Conservation (phyloP, 2,888 invertebrate species). For the Norana najaformis region DNA sequence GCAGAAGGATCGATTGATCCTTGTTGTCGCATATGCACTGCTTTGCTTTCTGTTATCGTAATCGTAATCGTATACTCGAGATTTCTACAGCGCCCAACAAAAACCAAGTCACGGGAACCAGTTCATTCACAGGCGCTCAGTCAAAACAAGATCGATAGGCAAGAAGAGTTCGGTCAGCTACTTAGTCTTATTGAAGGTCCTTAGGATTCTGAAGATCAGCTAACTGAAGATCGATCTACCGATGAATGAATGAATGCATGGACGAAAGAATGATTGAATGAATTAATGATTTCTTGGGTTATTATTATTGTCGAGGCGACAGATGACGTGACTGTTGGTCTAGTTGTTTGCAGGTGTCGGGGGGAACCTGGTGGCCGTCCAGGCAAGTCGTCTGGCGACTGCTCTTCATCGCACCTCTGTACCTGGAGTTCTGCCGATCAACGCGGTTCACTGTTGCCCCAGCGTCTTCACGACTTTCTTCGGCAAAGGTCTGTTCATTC, state of each 20-base stretch:
- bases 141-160: too few species aligned
- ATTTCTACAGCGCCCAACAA: too few species aligned
- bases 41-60: too few species aligned
- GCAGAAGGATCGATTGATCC: background rate
- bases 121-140: too few species aligned
- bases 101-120: too few species aligned
- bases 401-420: constrained; percentile 70
- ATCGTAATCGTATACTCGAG: too few species aligned
- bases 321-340: constrained; percentile 5
- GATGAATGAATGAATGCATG: background rate
- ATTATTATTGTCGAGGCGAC: background rate
- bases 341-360: constrained; percentile 71
- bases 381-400: constrained; percentile 85
- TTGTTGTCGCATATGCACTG: too few species aligned
- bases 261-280: background rate
- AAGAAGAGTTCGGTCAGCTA: too few species aligned
- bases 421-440: constrained; percentile 63
- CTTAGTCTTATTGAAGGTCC: background rate
- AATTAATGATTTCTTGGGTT: too few species aligned
- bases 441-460: constrained; percentile 53
- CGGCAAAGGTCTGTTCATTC: constrained; percentile 66
- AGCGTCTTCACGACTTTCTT: constrained; percentile 79
- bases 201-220: background rate
- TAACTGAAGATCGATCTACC: background rate
- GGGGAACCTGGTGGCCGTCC: constrained; percentile 88